These are phyloP conservation scores for Tenualosa ilisha DNA, from an alignment of 2,797 vertebrate species.

Conservation along the genomic window DNA sequence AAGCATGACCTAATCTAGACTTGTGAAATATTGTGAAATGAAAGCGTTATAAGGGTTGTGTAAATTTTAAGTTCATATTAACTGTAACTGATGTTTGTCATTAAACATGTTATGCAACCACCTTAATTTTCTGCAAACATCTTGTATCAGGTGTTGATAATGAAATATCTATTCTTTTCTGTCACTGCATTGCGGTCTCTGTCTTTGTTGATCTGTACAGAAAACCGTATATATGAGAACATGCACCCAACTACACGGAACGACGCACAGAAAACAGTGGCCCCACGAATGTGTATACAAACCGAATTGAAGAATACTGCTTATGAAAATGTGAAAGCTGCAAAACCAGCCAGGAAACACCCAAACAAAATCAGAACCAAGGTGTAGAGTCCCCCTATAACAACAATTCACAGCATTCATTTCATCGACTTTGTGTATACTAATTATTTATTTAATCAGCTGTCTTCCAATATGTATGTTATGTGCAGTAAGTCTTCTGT, in stretches of 20 bases:
- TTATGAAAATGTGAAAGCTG: neutral
- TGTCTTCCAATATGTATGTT: neutral
- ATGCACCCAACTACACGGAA: neutral
- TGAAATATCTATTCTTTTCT: neutral
- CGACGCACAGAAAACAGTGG: neutral
- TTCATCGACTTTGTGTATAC: neutral
- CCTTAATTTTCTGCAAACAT: neutral
- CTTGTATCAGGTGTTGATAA: neutral
- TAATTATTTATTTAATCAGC: neutral
- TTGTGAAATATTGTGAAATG: neutral
- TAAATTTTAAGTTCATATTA: neutral
- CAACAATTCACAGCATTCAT: neutral
- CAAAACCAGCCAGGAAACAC: neutral
- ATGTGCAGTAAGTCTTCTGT: neutral
- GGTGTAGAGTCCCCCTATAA: neutral
- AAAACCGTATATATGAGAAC: constrained; percentile 4
- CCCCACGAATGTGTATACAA: neutral
- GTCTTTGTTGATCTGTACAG: constrained; percentile 14
- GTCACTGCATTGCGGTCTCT: neutral
- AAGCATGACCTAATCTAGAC: neutral
- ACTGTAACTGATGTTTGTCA: no score
- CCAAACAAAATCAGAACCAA: neutral
- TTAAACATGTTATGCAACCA: neutral
- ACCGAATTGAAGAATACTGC: neutral
- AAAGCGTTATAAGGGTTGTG: neutral